These are phyloP conservation scores for Characodon lateralis DNA, from an alignment of 2,797 vertebrate species.

Conservation along the genomic window DNA sequence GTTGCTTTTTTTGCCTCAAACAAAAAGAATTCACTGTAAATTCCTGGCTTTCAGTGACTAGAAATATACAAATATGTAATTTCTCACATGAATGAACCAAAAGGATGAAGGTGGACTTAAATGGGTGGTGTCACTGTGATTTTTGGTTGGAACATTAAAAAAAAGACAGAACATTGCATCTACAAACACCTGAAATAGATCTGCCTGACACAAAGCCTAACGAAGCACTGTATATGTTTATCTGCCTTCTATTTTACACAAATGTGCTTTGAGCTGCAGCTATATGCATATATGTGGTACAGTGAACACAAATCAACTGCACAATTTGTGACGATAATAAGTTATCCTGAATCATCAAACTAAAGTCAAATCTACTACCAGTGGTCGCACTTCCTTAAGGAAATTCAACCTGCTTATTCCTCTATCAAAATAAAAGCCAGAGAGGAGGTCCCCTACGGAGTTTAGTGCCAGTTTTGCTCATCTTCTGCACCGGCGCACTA, in stretches of 20 bases:
- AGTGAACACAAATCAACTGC: not conserved
- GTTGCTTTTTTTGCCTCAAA: not conserved
- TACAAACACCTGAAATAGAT: conserved; percentile 3
- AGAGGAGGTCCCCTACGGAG: not conserved
- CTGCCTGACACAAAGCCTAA: not conserved
- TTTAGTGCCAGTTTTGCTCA: not conserved
- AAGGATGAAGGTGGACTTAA: not conserved
- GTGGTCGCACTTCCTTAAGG: not conserved
- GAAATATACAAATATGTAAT: not conserved
- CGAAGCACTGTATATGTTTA: not conserved
- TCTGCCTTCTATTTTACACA: not conserved
- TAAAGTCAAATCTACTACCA: not conserved
- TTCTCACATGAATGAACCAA: not conserved
- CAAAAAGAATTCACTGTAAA: not conserved
- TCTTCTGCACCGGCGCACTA: not conserved
- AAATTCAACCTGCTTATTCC: conserved; percentile 1
- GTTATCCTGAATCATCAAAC: not conserved
- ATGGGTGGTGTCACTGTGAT: not conserved
- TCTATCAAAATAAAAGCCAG: conserved; percentile 35
- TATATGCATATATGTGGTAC: conserved; percentile 27
- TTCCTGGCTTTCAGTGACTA: not conserved
- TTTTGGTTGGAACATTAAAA: not conserved
- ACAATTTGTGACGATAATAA: not conserved
- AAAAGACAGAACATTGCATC: not conserved
- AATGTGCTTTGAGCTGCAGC: not conserved